A percentile compares a stretch with the other conserved stretches of the same genome.
phyloP scores from a whole-genome alignment of 2,888 invertebrate species.

The Synergus japonicus region DNA sequence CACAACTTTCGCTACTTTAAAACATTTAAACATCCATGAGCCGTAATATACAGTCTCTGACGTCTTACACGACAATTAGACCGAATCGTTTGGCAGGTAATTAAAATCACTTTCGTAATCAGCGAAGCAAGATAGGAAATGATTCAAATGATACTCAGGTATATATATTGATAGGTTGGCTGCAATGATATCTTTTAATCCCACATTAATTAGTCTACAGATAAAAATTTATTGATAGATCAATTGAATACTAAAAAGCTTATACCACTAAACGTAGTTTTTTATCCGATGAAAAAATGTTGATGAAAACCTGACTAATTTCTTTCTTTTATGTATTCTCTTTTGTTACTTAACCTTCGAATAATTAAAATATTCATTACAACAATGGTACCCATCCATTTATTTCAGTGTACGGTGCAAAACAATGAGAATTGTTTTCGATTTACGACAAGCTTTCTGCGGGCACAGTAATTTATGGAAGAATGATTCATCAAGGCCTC shows the following conservation, averaged over 20 bases:
- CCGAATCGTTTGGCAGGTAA: constrained; percentile 22
- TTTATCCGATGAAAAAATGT: too few species aligned
- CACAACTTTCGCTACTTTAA: constrained; percentile 15
- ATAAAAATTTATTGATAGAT: not conserved
- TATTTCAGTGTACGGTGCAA: constrained; percentile 17
- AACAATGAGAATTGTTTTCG: constrained; percentile 33
- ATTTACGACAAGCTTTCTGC: constrained; percentile 17
- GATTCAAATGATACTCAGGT: constrained; percentile 15
- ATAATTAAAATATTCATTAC: not conserved
- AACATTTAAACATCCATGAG: too few species aligned
- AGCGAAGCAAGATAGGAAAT: not conserved
- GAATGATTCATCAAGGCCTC: constrained; percentile 35
- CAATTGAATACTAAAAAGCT: not conserved
- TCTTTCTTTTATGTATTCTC: not conserved
- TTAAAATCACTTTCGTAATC: constrained; percentile 33
- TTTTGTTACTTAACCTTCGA: not conserved
- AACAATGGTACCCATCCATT: constrained; percentile 12
- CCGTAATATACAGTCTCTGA: not conserved
- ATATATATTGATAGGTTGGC: not conserved
- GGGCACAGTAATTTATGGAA: constrained; percentile 30
- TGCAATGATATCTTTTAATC: not conserved
- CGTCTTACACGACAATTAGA: constrained; percentile 27
- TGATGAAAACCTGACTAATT: not conserved
- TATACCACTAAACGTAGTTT: too few species aligned
- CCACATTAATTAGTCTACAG: not conserved